phyloP scores from a whole-genome alignment of 2,113 vertebrate species.

The Amia ocellicauda region DNA sequence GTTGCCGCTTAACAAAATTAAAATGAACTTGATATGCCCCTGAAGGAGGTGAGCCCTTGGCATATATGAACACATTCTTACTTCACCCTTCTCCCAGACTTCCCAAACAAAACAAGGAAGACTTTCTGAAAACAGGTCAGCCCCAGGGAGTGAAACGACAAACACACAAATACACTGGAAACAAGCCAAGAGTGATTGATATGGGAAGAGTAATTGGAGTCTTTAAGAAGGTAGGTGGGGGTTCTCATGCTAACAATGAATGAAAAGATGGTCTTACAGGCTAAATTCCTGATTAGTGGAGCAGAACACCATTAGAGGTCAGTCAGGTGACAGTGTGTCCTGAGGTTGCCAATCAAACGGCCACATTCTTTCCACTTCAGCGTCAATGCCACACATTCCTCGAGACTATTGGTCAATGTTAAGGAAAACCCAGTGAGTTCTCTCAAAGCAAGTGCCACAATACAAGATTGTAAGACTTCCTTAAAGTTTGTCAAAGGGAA shows the following conservation, averaged over 20 bases:
- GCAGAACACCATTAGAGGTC: not conserved
- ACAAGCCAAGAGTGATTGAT: not conserved
- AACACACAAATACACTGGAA: slow-evolving; percentile 15
- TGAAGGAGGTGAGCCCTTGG: no score
- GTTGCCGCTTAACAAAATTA: no score
- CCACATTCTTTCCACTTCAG: not conserved
- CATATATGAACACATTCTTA: no score
- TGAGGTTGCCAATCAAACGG: slow-evolving; percentile 25
- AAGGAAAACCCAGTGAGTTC: not conserved
- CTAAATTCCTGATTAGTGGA: slow-evolving; percentile 11
- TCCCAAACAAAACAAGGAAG: not conserved
- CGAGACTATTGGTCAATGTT: not conserved
- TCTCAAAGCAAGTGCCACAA: not conserved
- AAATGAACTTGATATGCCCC: no score
- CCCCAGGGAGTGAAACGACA: slow-evolving; percentile 3
- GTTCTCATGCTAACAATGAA: not conserved
- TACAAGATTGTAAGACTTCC: not conserved
- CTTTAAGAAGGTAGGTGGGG: not conserved
- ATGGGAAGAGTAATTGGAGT: slow-evolving; percentile 16
- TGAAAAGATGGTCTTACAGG: slow-evolving; percentile 3
- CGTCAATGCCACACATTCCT: not conserved
- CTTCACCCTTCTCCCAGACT: no score
- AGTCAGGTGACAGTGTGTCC: not conserved
- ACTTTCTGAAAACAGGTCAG: slow-evolving; percentile 14
- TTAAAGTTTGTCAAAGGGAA: not conserved